These are phyloP conservation scores for Drosophila lacicola DNA, from an alignment of 2,888 invertebrate genomes.

Conservation along the genomic window DNA sequence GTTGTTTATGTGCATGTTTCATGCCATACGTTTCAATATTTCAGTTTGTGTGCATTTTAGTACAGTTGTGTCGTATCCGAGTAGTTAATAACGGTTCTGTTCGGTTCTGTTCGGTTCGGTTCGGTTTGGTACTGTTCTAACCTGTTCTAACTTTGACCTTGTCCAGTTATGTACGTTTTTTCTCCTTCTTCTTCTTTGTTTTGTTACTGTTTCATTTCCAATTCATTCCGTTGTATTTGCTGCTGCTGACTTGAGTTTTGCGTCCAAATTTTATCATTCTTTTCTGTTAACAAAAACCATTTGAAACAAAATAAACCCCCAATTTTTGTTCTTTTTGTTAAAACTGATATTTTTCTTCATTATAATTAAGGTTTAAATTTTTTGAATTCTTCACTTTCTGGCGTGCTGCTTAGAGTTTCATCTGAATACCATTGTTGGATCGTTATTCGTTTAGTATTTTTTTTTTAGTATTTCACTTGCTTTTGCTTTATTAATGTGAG, in stretches of 20 bases:
- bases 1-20: constrained; percentile 12
- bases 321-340: constrained; percentile 23
- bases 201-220: constrained; percentile 23
- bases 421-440: constrained; percentile 23
- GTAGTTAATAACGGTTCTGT: constrained; percentile 30
- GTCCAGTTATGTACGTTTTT: constrained; percentile 33
- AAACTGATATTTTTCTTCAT: constrained; percentile 21
- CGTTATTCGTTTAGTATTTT: constrained; percentile 6
- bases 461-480: constrained; percentile 18
- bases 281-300: constrained; percentile 28
- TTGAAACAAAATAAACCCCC: constrained; percentile 54
- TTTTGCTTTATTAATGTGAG: constrained; percentile 13
- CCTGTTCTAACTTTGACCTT: constrained; percentile 32
- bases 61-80: constrained; percentile 57
- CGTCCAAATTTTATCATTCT: constrained; percentile 14
- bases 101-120: constrained; percentile 18
- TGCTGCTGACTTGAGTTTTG: constrained; percentile 30
- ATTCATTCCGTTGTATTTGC: constrained; percentile 32
- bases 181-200: constrained; percentile 1
- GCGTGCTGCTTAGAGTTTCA: constrained; percentile 45
- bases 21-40: constrained; percentile 27
- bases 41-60: constrained; percentile 25
- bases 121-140: constrained; percentile 21
- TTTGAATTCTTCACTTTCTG: constrained; percentile 25
- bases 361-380: constrained; percentile 8